These are phyloP conservation scores for Phrixothrix hirtus DNA, from an alignment of 2,888 invertebrate species.

Conservation along the genomic window DNA sequence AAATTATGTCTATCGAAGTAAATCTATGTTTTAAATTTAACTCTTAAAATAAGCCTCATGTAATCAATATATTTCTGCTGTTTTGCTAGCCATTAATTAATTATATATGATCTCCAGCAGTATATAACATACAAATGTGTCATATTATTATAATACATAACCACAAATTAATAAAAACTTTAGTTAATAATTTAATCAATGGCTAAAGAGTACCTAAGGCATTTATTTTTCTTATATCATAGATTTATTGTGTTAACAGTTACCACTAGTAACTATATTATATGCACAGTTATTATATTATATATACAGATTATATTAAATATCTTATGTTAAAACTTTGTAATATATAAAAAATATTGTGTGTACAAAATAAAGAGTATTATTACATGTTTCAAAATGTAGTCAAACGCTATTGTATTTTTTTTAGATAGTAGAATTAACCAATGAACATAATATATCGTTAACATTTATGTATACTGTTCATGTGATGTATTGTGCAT, in stretches of 20 bases:
- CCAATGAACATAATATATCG: constrained; percentile 51
- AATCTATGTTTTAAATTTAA: constrained; percentile 34
- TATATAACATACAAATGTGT: constrained; percentile 26
- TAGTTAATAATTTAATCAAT: constrained; percentile 2
- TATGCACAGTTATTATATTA: constrained; percentile 18
- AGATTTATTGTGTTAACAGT: constrained; percentile 9
- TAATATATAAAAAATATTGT: constrained; percentile 11
- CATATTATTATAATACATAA: constrained; percentile 18
- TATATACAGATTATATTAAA: constrained; percentile 11
- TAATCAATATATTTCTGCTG: constrained; percentile 28
- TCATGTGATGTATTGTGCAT: constrained; percentile 59
- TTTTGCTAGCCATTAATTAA: constrained; percentile 12
- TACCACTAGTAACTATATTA: constrained; percentile 17
- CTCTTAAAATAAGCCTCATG: constrained; percentile 25
- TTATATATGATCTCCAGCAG: constrained; percentile 28
- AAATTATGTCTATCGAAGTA: constrained; percentile 32
- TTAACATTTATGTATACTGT: constrained; percentile 58
- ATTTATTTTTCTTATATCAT: constrained; percentile 3
- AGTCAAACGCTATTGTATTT: constrained; percentile 45
- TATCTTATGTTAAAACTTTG: constrained; percentile 10
- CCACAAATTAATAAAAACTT: constrained; percentile 7
- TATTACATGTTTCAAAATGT: constrained; percentile 29
- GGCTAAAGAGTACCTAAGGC: not conserved
- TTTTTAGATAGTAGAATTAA: constrained; percentile 51
- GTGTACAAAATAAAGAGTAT: constrained; percentile 12